phyloP scores from a whole-genome alignment of 2,888 invertebrate species.

The Calameuta idolon region DNA sequence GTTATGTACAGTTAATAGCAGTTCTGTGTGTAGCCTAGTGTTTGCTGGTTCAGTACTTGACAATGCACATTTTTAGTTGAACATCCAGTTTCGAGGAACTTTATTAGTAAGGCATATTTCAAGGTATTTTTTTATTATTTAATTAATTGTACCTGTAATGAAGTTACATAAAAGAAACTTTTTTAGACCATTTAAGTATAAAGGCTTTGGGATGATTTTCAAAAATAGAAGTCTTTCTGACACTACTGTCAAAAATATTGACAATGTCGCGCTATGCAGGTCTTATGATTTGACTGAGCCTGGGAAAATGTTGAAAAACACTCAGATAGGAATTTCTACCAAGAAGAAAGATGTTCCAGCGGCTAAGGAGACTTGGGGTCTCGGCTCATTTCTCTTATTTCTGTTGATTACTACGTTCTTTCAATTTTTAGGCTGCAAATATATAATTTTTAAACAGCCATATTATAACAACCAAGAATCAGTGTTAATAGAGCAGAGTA shows the following conservation, averaged over 20 bases:
- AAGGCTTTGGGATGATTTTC: neutral
- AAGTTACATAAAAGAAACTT: neutral
- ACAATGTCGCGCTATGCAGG: neutral
- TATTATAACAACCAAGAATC: neutral
- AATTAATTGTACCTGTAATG: neutral
- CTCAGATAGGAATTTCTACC: neutral
- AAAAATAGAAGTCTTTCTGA: neutral
- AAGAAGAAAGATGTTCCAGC: neutral
- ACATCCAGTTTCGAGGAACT: neutral
- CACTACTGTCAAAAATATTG: neutral
- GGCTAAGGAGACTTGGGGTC: neutral
- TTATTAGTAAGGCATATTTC: neutral
- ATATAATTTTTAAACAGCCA: neutral
- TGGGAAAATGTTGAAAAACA: neutral
- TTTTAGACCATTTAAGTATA: neutral
- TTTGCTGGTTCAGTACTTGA: neutral
- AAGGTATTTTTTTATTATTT: neutral
- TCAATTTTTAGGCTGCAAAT: neutral
- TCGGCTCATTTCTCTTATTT: neutral
- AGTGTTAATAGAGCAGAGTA: neutral
- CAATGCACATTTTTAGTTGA: neutral
- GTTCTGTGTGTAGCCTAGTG: neutral
- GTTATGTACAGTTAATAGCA: neutral
- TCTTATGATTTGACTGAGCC: neutral
- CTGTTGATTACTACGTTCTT: neutral